Evolutionary conservation across 2,888 invertebrate genomes (phyloP).

Genomic region (Lomographa bimaculata): DNA sequence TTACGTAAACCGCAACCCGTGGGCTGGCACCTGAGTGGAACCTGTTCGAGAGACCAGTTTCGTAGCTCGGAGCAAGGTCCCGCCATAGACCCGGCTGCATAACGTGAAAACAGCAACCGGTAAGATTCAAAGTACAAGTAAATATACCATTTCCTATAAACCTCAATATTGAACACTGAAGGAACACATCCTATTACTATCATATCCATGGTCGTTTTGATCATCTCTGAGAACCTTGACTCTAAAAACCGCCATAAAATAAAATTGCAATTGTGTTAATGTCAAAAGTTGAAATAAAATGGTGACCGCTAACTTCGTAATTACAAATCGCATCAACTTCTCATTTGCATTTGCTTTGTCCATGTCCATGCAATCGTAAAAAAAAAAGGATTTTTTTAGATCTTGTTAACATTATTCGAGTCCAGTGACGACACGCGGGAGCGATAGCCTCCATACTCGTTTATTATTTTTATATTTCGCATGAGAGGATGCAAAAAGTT

Average conservation of each 20-base stretch:
- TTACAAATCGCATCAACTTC: slow-evolving; percentile 19
- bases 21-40: slow-evolving; percentile 54
- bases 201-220: slow-evolving; percentile 6
- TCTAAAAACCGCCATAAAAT: slow-evolving; percentile 22
- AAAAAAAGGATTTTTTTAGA: background rate
- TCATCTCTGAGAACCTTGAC: slow-evolving; percentile 26
- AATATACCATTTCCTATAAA: slow-evolving; percentile 16
- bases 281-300: slow-evolving; percentile 13
- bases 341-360: slow-evolving; percentile 16
- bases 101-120: slow-evolving; percentile 26
- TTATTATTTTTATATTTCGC: slow-evolving; percentile 47
- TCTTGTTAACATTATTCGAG: slow-evolving; percentile 11
- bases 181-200: slow-evolving; percentile 7
- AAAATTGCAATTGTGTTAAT: slow-evolving; percentile 18
- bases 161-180: slow-evolving; percentile 6
- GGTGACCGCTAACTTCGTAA: slow-evolving; percentile 16
- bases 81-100: slow-evolving; percentile 52
- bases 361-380: slow-evolving; percentile 6
- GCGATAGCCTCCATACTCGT: slow-evolving; percentile 53
- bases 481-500: slow-evolving; percentile 39
- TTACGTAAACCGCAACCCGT: slow-evolving; percentile 53
- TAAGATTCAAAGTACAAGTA: slow-evolving; percentile 11
- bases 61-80: slow-evolving; percentile 66
- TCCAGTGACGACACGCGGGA: slow-evolving; percentile 35
- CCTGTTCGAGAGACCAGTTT: slow-evolving; percentile 64